Evolutionary conservation across 2,888 invertebrate species (phyloP).

Genomic region (Drosophila monieri): DNA sequence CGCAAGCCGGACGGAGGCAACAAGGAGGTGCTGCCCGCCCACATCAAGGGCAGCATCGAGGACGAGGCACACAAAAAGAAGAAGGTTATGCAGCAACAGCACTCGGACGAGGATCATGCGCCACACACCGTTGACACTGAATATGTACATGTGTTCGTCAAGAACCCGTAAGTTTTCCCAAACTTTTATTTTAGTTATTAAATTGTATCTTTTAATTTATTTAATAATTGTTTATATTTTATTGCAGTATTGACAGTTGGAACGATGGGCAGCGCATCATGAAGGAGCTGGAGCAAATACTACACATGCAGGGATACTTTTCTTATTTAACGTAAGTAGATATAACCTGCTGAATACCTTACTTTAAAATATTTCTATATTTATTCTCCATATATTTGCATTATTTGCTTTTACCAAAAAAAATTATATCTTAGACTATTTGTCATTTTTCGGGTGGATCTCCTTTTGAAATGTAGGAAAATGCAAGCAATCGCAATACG

Average conservation of each 20-base stretch:
- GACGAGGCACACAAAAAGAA: slow-evolving; percentile 80
- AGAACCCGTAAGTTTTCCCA: slow-evolving; percentile 86
- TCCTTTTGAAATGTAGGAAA: too few species aligned
- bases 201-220: not conserved
- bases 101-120: slow-evolving; percentile 85
- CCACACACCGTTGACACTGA: slow-evolving; percentile 89
- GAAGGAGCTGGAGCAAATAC: slow-evolving; percentile 87
- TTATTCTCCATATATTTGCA: too few species aligned
- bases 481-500: too few species aligned
- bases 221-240: not conserved
- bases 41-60: slow-evolving; percentile 79
- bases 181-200: too few species aligned
- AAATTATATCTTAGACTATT: too few species aligned
- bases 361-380: too few species aligned
- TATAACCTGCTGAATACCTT: too few species aligned
- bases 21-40: slow-evolving; percentile 82
- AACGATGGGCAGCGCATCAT: slow-evolving; percentile 90
- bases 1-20: slow-evolving; percentile 52
- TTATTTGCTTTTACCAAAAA: too few species aligned
- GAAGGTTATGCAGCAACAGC: slow-evolving; percentile 81
- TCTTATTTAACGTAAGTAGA: slow-evolving; percentile 81
- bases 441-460: too few species aligned
- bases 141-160: slow-evolving; percentile 91
- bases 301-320: slow-evolving; percentile 85
- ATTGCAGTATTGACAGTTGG: slow-evolving; percentile 87